phyloP scores from a whole-genome alignment of 2,113 vertebrate genomes.

The Myrmecobius fasciatus region DNA sequence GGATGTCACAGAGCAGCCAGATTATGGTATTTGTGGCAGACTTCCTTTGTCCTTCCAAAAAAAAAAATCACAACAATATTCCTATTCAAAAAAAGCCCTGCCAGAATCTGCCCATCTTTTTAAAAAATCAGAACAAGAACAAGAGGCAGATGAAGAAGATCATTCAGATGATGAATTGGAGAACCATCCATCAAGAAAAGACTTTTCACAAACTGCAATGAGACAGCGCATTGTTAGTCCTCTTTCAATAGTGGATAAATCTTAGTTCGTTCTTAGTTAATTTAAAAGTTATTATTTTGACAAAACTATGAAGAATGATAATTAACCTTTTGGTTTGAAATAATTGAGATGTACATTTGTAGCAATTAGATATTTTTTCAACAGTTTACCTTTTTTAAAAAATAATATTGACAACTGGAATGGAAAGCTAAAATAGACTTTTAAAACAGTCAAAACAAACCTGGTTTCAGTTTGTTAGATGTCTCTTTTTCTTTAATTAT shows the following conservation, averaged over 20 bases:
- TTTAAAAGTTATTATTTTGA: conserved; percentile 49
- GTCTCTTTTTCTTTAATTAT: conserved; percentile 54
- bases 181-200: conserved; percentile 67
- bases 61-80: no score
- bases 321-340: conserved; percentile 65
- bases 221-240: conserved; percentile 79
- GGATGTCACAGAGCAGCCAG: conserved; percentile 96
- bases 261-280: conserved; percentile 62
- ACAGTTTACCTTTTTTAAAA: conserved; percentile 50
- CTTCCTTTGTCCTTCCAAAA: no score
- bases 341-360: conserved; percentile 56
- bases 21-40: no score
- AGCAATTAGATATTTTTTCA: conserved; percentile 44
- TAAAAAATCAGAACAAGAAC: conserved; percentile 88
- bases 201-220: conserved; percentile 16
- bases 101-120: conserved; percentile 84
- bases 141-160: conserved; percentile 84
- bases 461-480: conserved; percentile 71
- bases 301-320: conserved; percentile 48
- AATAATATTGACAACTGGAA: conserved; percentile 49
- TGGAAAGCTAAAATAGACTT: conserved; percentile 53
- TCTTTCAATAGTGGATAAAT: conserved; percentile 56
- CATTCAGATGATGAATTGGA: conserved; percentile 82
- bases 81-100: conserved; percentile 86
- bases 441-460: conserved; percentile 44